phyloP scores from a whole-genome alignment of 2,113 vertebrate genomes.

The chimpanzee (Pan troglodytes) region NHGRI_mPanTro3-v2.1_pri NC_072408.2:17028501-17029000 shows the following conservation, averaged over 20 bases:
- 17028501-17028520: neutral
- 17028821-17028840: neutral
- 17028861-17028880: neutral
- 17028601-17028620: neutral
- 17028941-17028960: neutral
- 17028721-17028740: too few relatives aligned
- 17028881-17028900: neutral
- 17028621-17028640: neutral
- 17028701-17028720: too few relatives aligned
- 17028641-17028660: too few relatives aligned
- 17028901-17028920: neutral
- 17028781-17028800: too few relatives aligned
- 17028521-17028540: too few relatives aligned
- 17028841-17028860: neutral
- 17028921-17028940: neutral
- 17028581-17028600: neutral
- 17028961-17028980: neutral
- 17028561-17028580: neutral
- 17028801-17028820: neutral
- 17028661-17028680: too few relatives aligned
- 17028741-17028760: too few relatives aligned
- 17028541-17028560: neutral
- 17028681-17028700: too few relatives aligned
- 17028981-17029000: neutral
- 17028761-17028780: too few relatives aligned